A percentile compares a stretch with the other conserved stretches of the same genome.
Conservation (phyloP, 2,797 vertebrate species). For the Eutrigla gurnardus region DNA sequence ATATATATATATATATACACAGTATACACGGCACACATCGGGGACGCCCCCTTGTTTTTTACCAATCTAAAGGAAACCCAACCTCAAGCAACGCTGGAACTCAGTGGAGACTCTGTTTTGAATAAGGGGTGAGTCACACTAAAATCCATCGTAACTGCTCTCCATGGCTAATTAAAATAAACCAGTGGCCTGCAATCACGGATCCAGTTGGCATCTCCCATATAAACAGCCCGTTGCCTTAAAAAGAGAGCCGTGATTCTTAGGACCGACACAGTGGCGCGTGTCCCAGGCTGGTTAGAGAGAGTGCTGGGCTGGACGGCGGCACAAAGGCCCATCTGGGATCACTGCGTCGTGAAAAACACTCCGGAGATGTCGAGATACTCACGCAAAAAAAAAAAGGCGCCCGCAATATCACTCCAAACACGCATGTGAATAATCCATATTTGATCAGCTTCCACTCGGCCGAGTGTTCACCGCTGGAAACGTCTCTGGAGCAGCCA, state of each 20-base stretch:
- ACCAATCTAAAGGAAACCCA: conserved; percentile 69
- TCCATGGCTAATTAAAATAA: conserved; percentile 79
- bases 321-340: conserved; percentile 69
- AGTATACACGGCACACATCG: conserved; percentile 18
- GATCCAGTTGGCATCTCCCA: conserved; percentile 63
- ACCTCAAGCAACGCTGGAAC: conserved; percentile 69
- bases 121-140: conserved; percentile 75
- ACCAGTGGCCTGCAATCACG: conserved; percentile 70
- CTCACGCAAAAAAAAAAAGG: conserved; percentile 32
- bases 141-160: conserved; percentile 72
- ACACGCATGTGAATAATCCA: conserved; percentile 58
- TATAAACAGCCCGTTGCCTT: conserved; percentile 72
- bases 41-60: conserved; percentile 25
- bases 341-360: conserved; percentile 62
- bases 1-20: conserved; percentile 1
- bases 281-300: conserved; percentile 58
- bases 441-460: conserved; percentile 42
- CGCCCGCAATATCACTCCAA: conserved; percentile 47
- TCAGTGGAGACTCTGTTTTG: conserved; percentile 73
- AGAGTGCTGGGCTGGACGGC: conserved; percentile 59
- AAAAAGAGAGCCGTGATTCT: conserved; percentile 49
- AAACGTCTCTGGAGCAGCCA: conserved; percentile 59
- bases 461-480: conserved; percentile 54
- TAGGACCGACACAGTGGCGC: conserved; percentile 58
- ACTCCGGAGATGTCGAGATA: conserved; percentile 66